Percentiles rank a stretch among this genome's conserved stretches.
These are phyloP conservation scores for Tetragnatha montana DNA, from an alignment of 2,888 invertebrate species.

Conservation along the genomic window DNA sequence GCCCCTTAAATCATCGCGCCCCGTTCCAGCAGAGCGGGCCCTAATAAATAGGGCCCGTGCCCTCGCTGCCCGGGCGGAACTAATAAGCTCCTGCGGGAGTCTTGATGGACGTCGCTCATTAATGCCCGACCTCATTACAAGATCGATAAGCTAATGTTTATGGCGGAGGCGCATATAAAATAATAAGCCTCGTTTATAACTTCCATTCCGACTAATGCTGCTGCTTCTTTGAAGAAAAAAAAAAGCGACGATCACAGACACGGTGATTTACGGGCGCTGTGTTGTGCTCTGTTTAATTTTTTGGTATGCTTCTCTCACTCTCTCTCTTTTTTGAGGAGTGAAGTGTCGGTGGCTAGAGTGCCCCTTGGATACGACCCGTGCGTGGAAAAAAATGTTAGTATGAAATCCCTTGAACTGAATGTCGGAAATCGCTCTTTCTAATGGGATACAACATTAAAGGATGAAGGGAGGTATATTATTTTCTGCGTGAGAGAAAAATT, in stretches of 20 bases:
- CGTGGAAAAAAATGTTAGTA: too few species aligned
- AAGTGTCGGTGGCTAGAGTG: too few species aligned
- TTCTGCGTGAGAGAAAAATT: too few species aligned
- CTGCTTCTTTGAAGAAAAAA: conserved; percentile 6
- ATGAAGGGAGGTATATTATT: too few species aligned
- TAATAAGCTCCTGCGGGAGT: conserved; percentile 68
- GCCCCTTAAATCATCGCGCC: conserved; percentile 63
- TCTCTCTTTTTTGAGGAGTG: not conserved
- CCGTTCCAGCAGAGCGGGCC: conserved; percentile 42
- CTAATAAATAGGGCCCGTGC: conserved; percentile 69
- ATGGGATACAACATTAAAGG: too few species aligned
- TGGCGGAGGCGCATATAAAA: conserved; percentile 69
- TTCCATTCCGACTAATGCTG: conserved; percentile 69
- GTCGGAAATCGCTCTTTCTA: too few species aligned
- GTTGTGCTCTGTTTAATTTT: conserved; percentile 33
- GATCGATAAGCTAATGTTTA: conserved; percentile 71
- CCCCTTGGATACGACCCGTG: too few species aligned
- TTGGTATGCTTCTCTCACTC: not conserved
- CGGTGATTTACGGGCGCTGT: conserved; percentile 59
- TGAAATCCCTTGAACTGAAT: too few species aligned
- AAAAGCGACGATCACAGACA: conserved; percentile 64
- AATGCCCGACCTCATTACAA: conserved; percentile 65
- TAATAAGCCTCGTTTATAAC: conserved; percentile 71
- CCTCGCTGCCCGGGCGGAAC: conserved; percentile 53
- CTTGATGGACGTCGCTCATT: conserved; percentile 69